A percentile compares a stretch with the other conserved stretches of the same genome.
Conservation (phyloP, 2,888 invertebrate genomes). For the Macropis europaea region DNA sequence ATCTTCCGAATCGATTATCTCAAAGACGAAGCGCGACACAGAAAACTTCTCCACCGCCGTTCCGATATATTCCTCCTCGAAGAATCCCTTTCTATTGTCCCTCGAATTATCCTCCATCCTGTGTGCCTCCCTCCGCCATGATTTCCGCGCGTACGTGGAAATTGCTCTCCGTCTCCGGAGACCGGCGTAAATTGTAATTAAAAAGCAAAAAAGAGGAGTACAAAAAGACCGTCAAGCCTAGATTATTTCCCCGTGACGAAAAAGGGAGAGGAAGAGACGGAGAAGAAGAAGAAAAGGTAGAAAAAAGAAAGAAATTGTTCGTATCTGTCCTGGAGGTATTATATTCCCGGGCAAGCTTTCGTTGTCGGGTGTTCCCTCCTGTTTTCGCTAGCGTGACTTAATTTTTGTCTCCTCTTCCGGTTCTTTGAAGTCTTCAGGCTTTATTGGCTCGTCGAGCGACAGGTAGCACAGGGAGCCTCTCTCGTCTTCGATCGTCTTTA, state of each 20-base stretch:
- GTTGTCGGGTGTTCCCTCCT: slow-evolving; percentile 34
- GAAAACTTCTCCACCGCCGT: no score
- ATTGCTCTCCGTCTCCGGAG: slow-evolving; percentile 5
- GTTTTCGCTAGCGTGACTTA: slow-evolving; percentile 49
- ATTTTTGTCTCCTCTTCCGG: slow-evolving; percentile 29
- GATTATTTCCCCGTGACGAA: not conserved
- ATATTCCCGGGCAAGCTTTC: slow-evolving; percentile 25
- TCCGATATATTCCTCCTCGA: no score
- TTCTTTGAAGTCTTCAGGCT: not conserved
- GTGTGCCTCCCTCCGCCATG: no score
- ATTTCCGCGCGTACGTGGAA: slow-evolving; percentile 1
- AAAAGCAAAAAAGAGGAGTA: slow-evolving; percentile 3
- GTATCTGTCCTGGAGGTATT: slow-evolving; percentile 32
- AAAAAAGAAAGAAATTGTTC: slow-evolving; percentile 19
- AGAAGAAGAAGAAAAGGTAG: not conserved
- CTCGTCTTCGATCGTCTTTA: no score
- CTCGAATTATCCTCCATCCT: no score
- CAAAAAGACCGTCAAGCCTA: not conserved
- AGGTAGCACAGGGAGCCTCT: no score
- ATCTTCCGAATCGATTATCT: no score
- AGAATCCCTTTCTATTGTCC: no score
- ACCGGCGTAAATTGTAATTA: slow-evolving; percentile 38
- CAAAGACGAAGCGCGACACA: no score
- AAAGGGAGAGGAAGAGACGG: not conserved
- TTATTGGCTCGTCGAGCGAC: slow-evolving; percentile 41